Conservation (phyloP, 1,140 invertebrate genomes). For the Brachystomella parvula region DNA sequence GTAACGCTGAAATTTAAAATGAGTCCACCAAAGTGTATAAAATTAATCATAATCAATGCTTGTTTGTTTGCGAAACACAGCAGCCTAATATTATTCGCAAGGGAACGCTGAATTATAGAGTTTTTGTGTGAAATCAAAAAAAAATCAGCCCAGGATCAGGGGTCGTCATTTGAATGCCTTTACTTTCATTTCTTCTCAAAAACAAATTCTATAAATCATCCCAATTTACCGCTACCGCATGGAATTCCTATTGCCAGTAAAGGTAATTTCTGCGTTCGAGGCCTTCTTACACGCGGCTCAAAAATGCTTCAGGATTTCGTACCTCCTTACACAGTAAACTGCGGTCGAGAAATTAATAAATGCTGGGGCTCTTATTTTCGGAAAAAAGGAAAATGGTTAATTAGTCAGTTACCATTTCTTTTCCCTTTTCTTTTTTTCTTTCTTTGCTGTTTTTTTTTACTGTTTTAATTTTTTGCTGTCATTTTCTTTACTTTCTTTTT, state of each 20-base stretch:
- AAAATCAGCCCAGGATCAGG: too few relatives aligned
- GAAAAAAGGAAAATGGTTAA: conserved; percentile 97
- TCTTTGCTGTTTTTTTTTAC: too few relatives aligned
- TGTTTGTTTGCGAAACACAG: too few relatives aligned
- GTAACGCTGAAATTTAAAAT: too few relatives aligned
- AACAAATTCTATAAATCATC: conserved; percentile 41
- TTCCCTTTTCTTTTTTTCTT: too few relatives aligned
- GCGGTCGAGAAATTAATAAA: conserved; percentile 68
- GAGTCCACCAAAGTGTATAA: too few relatives aligned
- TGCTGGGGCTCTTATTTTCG: conserved; percentile 73
- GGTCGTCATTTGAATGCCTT: conserved; percentile 66
- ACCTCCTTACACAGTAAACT: conserved; percentile 85
- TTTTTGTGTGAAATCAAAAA: too few relatives aligned
- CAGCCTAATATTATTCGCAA: too few relatives aligned
- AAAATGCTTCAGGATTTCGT: conserved; percentile 82
- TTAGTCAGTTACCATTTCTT: conserved; percentile 46
- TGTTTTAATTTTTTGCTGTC: too few relatives aligned
- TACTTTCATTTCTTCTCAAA: conserved; percentile 56
- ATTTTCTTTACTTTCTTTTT: too few relatives aligned
- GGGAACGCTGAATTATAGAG: too few relatives aligned
- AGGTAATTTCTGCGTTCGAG: conserved; percentile 85
- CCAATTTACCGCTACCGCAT: conserved; percentile 51
- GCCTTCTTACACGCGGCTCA: conserved; percentile 77
- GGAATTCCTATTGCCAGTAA: conserved; percentile 85
- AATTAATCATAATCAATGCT: too few relatives aligned